Conservation (phyloP, 2,113 vertebrate species). For the Oreocharis arfaki region DNA sequence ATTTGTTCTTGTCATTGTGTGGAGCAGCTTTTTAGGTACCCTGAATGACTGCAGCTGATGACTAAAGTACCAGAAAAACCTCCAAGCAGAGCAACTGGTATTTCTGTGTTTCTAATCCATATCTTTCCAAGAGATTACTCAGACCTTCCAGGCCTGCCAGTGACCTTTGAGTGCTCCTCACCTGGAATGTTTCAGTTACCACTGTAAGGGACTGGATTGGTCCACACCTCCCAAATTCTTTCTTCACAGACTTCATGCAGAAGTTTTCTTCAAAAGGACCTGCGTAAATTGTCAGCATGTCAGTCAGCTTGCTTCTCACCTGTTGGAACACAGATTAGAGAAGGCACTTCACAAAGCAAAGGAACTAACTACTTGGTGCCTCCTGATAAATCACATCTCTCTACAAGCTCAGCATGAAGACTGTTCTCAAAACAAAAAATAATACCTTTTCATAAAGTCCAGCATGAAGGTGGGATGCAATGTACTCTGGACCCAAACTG, state of each 20-base stretch:
- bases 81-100: background rate
- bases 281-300: constrained; percentile 82
- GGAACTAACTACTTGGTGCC: background rate
- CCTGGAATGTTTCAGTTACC: constrained; percentile 71
- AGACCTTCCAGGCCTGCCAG: background rate
- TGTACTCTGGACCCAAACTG: constrained; percentile 54
- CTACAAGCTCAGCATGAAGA: background rate
- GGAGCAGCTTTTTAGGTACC: background rate
- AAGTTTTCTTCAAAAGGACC: constrained; percentile 78
- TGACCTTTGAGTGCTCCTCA: background rate
- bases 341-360: constrained; percentile 30
- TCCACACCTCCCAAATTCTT: constrained; percentile 77
- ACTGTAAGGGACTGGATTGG: constrained; percentile 71
- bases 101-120: background rate
- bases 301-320: constrained; percentile 70
- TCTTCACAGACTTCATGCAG: constrained; percentile 70
- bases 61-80: background rate
- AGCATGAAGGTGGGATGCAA: background rate
- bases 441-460: constrained; percentile 48
- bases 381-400: background rate
- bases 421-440: background rate
- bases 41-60: background rate
- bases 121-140: background rate
- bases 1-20: background rate
- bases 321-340: constrained; percentile 57